Base-by-base conservation (phyloP, 2,797 vertebrate species). In the Myotis myotis region DNA sequence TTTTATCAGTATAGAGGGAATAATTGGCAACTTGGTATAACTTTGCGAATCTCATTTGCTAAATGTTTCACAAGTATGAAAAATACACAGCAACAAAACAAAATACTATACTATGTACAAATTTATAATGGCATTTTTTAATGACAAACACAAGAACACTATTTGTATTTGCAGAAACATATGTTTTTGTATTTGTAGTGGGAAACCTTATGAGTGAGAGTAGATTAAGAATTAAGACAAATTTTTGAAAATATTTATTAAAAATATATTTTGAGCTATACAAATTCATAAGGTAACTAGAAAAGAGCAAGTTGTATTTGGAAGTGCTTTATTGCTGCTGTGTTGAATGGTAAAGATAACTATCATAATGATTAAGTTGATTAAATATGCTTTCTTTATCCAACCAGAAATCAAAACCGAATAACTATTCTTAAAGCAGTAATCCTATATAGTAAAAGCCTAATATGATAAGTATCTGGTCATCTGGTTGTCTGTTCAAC, bases 191-290 rank as follows among this genome's bases (percentile, higher is more conserved):
- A 33, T 10, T 82, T 92, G 8, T 57, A 11, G 28, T 82, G 4
- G 23, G n/a, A 80, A 83, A 7, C 6, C 17, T 79, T 79, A 49
- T 12, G 53, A 70, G 3, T 70, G 64, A 87, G 8, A 0, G 5
- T 11, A 23, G 4, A 57, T 83, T 64, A 64, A 53, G 19, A 87
- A 75, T 87, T 82, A 75, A 47, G 55, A 74, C 4, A 76, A 8
- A 68, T 47, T 85, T 95, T 83, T 80, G 38, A 91, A 88, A 68
- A 84, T 36, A 74, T 74, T 88, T 30, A 74, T 85, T 85, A 74
- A 81, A 70, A 70, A 15, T 75, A 11, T 81, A 47, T 83, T 89
- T 62, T 60, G 20, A 60, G 5, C 0, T 38, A 53, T 10, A 25
- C 5, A 79, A 25, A 47, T 62, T 23, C 5, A 2, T n/a, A 41